Conservation (phyloP, 2,797 vertebrate genomes). For the Gymnoscopelus microlampas region DNA sequence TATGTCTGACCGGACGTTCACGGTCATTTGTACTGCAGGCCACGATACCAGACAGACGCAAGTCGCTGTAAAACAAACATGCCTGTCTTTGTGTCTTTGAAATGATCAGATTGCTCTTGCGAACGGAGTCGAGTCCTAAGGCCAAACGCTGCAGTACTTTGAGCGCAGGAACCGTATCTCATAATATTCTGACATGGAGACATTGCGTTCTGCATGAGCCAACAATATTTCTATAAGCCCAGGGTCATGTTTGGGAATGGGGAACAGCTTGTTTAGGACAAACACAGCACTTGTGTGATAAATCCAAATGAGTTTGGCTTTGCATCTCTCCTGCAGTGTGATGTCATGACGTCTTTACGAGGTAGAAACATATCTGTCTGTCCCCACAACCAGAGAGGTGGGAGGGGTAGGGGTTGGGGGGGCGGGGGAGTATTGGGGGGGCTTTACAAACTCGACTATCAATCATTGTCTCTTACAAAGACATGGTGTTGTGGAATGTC, state of each 20-base stretch:
- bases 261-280: slow-evolving; percentile 26
- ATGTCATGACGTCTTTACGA: slow-evolving; percentile 38
- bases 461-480: neutral
- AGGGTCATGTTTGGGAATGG: slow-evolving; percentile 16
- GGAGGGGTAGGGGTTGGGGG: neutral
- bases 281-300: neutral
- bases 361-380: neutral
- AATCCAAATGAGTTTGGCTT: slow-evolving; percentile 28
- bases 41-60: slow-evolving; percentile 43
- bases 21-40: slow-evolving; percentile 46
- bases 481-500: neutral
- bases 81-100: slow-evolving; percentile 46
- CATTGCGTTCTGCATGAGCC: slow-evolving; percentile 11
- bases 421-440: too few relatives aligned
- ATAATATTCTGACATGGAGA: slow-evolving; percentile 14
- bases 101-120: slow-evolving; percentile 27
- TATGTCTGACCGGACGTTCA: slow-evolving; percentile 30
- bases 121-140: slow-evolving; percentile 12
- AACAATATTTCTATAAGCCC: slow-evolving; percentile 44
- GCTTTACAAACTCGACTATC: slow-evolving; percentile 2
- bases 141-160: slow-evolving; percentile 32
- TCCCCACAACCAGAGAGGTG: neutral
- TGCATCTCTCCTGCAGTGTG: slow-evolving; percentile 13
- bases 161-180: neutral
- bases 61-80: slow-evolving; percentile 47